Conservation (phyloP, 2,797 vertebrate genomes). For the Streptopelia turtur region DNA sequence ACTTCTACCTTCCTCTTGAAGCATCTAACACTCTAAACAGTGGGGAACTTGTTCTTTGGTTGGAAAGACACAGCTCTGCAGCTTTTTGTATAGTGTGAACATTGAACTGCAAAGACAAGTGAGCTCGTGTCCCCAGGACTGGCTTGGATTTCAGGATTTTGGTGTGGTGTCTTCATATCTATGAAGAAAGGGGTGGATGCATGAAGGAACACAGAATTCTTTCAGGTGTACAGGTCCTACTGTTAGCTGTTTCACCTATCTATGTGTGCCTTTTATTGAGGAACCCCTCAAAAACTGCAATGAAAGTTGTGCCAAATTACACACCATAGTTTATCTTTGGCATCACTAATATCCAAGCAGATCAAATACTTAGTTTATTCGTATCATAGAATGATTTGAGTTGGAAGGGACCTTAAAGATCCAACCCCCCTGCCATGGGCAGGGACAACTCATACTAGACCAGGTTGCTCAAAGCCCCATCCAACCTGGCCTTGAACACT, state of each 20-base stretch:
- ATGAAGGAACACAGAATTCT: background rate
- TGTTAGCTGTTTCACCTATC: background rate
- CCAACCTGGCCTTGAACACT: too few species aligned
- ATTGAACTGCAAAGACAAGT: background rate
- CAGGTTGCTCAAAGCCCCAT: too few species aligned
- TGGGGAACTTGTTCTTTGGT: background rate
- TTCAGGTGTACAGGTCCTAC: background rate
- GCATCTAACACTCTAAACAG: background rate
- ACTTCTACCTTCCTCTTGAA: background rate
- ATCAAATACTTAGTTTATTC: background rate
- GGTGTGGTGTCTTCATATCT: background rate
- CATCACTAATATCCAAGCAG: background rate
- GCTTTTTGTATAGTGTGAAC: accelerated
- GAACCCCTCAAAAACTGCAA: too few species aligned
- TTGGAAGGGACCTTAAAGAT: too few species aligned
- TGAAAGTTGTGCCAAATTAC: background rate
- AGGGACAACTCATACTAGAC: too few species aligned
- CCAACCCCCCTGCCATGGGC: too few species aligned
- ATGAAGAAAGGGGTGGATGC: background rate
- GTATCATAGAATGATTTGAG: too few species aligned
- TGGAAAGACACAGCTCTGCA: background rate
- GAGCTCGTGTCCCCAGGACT: background rate
- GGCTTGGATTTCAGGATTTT: background rate
- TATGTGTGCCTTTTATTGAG: background rate
- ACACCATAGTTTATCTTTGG: background rate